Percentiles rank a stretch among this genome's conserved stretches.
phyloP scores from a whole-genome alignment of 2,113 vertebrate genomes.

The Notiomystis cincta region DNA sequence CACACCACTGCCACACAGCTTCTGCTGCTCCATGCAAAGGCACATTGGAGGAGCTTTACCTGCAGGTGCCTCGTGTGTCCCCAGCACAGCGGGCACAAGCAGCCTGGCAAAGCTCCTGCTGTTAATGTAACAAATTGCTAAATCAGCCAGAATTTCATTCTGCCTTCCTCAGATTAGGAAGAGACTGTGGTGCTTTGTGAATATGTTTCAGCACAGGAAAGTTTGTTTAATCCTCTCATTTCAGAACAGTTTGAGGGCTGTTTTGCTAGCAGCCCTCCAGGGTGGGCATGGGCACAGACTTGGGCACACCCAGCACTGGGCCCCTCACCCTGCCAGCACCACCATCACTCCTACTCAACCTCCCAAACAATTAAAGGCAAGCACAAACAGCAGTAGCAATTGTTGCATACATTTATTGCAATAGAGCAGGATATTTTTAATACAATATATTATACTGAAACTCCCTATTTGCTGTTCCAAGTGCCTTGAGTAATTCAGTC shows the following conservation, averaged over 20 bases:
- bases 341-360: neutral
- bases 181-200: neutral
- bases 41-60: neutral
- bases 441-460: neutral
- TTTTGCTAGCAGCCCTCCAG: neutral
- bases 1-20: neutral
- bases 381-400: neutral
- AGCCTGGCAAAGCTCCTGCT: neutral
- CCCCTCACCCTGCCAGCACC: neutral
- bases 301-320: neutral
- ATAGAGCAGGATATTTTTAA: neutral
- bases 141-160: neutral
- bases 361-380: neutral
- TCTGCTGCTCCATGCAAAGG: fast-evolving
- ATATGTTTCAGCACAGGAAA: neutral
- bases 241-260: neutral
- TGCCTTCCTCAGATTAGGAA: neutral
- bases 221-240: neutral
- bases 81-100: neutral
- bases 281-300: neutral
- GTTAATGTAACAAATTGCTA: neutral
- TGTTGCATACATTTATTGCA: constrained; percentile 1
- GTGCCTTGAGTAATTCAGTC: neutral
- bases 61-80: neutral
- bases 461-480: neutral